Conservation (phyloP, 2,888 invertebrate genomes). For the Sesia bembeciformis region DNA sequence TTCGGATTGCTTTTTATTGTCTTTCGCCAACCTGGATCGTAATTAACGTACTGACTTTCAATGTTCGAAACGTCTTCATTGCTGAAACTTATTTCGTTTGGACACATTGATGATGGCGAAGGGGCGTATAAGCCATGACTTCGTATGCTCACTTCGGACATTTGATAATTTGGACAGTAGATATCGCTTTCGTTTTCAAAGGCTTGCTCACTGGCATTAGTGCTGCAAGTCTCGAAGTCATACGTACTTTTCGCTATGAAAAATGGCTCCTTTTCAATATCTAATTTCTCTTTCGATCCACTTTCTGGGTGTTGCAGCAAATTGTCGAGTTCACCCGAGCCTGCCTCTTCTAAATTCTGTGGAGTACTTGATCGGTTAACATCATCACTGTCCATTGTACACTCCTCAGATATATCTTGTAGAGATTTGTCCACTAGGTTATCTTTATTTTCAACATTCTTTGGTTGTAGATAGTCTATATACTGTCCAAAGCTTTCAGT, state of each 20-base stretch:
- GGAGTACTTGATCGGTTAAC: conserved; percentile 46
- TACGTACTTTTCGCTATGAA: conserved; percentile 59
- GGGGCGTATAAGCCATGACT: conserved; percentile 78
- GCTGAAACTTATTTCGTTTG: conserved; percentile 65
- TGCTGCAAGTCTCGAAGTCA: conserved; percentile 63
- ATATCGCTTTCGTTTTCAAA: conserved; percentile 77
- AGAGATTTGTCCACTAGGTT: conserved; percentile 47
- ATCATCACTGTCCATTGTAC: conserved; percentile 62
- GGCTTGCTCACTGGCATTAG: conserved; percentile 61
- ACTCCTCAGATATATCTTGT: conserved; percentile 64
- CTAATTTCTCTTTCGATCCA: conserved; percentile 47
- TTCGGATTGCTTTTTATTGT: conserved; percentile 58
- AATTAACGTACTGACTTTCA: conserved; percentile 72
- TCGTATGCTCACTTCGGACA: conserved; percentile 78
- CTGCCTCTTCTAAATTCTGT: conserved; percentile 31
- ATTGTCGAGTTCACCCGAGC: conserved; percentile 41
- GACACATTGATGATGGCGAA: conserved; percentile 71
- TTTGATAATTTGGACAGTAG: conserved; percentile 75
- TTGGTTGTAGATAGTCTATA: conserved; percentile 58
- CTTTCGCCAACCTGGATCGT: conserved; percentile 70
- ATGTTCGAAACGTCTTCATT: conserved; percentile 64
- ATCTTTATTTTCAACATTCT: conserved; percentile 39
- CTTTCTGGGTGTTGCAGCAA: conserved; percentile 38
- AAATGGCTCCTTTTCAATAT: conserved; percentile 52
- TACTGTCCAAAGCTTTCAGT: conserved; percentile 69